phyloP scores from a whole-genome alignment of 2,113 vertebrate species.

The Camelus bactrianus region DNA sequence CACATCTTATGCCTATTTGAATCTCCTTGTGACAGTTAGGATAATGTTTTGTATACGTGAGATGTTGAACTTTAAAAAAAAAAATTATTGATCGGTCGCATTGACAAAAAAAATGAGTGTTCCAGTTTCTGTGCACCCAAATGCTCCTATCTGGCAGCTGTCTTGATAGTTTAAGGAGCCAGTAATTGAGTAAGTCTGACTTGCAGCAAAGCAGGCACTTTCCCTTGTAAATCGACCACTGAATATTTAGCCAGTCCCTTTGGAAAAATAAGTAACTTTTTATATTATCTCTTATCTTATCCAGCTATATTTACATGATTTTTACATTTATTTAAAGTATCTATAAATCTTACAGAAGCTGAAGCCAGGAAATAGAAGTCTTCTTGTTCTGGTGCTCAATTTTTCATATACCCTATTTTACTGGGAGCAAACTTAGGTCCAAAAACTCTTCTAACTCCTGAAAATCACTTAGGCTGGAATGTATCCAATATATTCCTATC shows the following conservation, averaged over 20 bases:
- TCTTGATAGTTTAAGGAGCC: not conserved
- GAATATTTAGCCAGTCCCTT: constrained; percentile 7
- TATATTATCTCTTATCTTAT: not conserved
- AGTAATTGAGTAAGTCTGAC: not conserved
- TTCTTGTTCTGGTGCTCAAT: constrained; percentile 77
- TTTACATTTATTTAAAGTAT: constrained; percentile 84
- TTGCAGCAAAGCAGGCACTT: not conserved
- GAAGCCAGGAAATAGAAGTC: constrained; percentile 81
- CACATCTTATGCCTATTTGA: not conserved
- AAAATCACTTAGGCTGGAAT: not conserved
- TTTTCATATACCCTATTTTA: constrained; percentile 72
- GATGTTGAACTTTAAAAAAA: not conserved
- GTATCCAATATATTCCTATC: not conserved
- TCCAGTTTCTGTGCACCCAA: not conserved
- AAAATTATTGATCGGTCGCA: not conserved
- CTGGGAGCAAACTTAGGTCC: constrained; percentile 76
- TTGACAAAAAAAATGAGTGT: not conserved
- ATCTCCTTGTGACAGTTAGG: not conserved
- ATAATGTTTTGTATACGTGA: not conserved
- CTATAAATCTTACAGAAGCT: constrained; percentile 85
- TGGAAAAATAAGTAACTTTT: constrained; percentile 17
- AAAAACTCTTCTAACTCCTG: constrained; percentile 50
- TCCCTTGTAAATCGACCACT: constrained; percentile 20
- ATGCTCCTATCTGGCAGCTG: not conserved
- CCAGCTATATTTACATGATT: constrained; percentile 16